Conservation (phyloP, 2,888 invertebrate species). For the Meiosimyza platycephala region DNA sequence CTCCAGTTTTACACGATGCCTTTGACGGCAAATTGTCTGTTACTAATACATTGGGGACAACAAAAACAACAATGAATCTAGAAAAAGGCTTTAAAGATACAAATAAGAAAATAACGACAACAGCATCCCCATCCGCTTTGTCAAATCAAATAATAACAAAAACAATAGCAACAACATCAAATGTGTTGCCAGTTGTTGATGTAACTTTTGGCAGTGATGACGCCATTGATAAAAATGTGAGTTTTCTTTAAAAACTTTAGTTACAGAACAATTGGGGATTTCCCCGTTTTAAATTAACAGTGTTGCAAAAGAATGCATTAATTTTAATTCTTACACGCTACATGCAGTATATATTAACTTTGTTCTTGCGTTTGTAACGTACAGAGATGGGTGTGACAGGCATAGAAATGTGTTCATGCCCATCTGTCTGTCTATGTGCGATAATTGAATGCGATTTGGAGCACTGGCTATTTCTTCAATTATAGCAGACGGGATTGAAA, state of each 20-base stretch:
- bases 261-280: no score
- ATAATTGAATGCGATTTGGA: no score
- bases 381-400: no score
- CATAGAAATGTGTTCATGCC: no score
- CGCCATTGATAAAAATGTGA: conserved; percentile 55
- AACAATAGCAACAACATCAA: not conserved
- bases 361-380: no score
- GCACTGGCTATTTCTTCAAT: no score
- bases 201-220: conserved; percentile 25
- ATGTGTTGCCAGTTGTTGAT: conserved; percentile 11
- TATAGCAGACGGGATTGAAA: no score
- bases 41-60: not conserved
- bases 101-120: conserved; percentile 26
- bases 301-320: no score
- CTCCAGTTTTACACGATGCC: conserved; percentile 31
- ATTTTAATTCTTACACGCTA: no score
- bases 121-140: conserved; percentile 39
- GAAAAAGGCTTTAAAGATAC: not conserved
- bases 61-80: not conserved
- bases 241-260: conserved; percentile 29
- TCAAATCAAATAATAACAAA: conserved; percentile 22
- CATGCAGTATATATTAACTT: no score
- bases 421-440: no score
- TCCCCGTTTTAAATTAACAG: no score
- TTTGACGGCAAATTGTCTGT: conserved; percentile 23